Conservation (phyloP, 2,888 invertebrate species). For the Caenorhabditis zanzibari region DNA sequence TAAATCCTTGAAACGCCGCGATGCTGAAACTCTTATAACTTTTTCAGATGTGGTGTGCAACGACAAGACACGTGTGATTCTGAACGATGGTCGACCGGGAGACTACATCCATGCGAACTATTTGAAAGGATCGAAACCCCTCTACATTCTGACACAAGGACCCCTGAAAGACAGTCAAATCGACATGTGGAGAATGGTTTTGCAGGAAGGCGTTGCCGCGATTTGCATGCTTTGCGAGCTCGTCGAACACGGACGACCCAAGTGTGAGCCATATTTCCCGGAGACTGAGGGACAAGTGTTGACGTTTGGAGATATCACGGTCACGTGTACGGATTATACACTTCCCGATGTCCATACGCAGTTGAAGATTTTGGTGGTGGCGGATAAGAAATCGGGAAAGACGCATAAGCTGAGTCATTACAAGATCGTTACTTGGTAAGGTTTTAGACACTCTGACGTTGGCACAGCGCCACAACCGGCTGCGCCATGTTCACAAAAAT, state of each 20-base stretch:
- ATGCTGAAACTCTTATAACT: not conserved
- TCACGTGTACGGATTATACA: slow-evolving; percentile 21
- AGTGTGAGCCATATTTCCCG: slow-evolving; percentile 54
- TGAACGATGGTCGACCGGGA: slow-evolving; percentile 63
- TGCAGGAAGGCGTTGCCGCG: slow-evolving; percentile 44
- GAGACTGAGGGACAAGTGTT: slow-evolving; percentile 2
- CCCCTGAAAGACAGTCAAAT: slow-evolving; percentile 43
- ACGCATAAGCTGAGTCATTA: slow-evolving; percentile 28
- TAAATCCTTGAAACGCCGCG: not conserved
- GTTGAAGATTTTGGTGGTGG: slow-evolving; percentile 30
- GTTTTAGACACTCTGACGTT: not conserved
- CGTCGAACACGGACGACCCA: slow-evolving; percentile 44
- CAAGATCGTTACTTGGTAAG: slow-evolving; percentile 40
- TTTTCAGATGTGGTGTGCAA: slow-evolving; percentile 71
- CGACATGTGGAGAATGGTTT: slow-evolving; percentile 65
- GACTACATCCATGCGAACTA: slow-evolving; percentile 77
- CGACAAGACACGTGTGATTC: slow-evolving; percentile 68
- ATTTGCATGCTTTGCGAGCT: slow-evolving; percentile 62
- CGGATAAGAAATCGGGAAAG: slow-evolving; percentile 24
- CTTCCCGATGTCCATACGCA: slow-evolving; percentile 38
- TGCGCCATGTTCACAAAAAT: not conserved
- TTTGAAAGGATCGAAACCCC: slow-evolving; percentile 48
- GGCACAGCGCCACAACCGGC: no score
- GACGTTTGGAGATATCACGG: slow-evolving; percentile 23
- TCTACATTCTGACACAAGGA: slow-evolving; percentile 63